Conservation (phyloP, 2,888 invertebrate genomes). For the Eledona agricola region DNA sequence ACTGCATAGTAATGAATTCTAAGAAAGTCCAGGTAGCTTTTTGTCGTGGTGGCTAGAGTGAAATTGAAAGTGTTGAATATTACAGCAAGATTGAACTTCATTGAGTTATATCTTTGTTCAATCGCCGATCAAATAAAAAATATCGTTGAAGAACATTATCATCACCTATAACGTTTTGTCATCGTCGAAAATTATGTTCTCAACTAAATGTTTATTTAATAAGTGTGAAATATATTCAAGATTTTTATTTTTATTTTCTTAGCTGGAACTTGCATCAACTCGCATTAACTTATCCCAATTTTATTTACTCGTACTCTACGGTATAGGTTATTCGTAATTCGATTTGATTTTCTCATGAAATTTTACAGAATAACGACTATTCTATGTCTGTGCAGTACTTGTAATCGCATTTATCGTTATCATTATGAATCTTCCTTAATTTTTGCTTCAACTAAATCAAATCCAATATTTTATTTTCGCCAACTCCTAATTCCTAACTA, state of each 20-base stretch:
- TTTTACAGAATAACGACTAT: too few species aligned
- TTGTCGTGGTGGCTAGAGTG: constrained; percentile 31
- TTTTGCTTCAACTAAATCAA: constrained; percentile 24
- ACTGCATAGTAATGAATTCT: constrained; percentile 38
- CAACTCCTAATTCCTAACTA: too few species aligned
- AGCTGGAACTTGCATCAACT: constrained; percentile 34
- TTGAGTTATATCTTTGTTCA: constrained; percentile 16
- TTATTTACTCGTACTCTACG: constrained; percentile 30
- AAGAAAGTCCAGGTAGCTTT: constrained; percentile 39
- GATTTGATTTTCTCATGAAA: constrained; percentile 26
- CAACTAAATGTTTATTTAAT: constrained; percentile 34
- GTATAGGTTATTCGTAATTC: constrained; percentile 32
- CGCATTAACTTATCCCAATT: constrained; percentile 32
- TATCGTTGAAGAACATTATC: constrained; percentile 22
- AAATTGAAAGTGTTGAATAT: constrained; percentile 39
- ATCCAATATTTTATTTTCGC: constrained; percentile 37
- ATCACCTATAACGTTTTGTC: constrained; percentile 31
- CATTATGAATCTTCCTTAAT: constrained; percentile 27
- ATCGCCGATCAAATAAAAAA: constrained; percentile 11
- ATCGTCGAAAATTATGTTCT: too few species aligned
- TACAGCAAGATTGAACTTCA: constrained; percentile 27
- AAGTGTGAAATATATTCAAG: constrained; percentile 36
- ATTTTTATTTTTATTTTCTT: constrained; percentile 34
- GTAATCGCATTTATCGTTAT: too few species aligned
- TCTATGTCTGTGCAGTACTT: too few species aligned